These are phyloP conservation scores for Glyptemys insculpta DNA, from an alignment of 2,797 vertebrate species.

Conservation along the genomic window DNA sequence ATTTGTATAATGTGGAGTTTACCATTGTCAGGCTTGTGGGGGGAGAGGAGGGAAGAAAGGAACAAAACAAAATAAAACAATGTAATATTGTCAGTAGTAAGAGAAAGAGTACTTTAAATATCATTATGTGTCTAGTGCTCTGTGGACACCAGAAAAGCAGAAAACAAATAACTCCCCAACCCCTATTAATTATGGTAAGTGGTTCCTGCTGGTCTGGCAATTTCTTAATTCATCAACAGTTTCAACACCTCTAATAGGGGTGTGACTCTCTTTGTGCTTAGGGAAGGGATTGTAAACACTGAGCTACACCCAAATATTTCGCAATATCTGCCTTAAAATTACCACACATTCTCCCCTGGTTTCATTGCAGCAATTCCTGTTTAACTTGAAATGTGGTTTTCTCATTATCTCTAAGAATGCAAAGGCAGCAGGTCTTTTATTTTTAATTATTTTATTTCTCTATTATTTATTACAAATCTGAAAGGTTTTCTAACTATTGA, in stretches of 20 bases:
- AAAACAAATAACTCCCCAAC: neutral
- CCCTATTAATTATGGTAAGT: neutral
- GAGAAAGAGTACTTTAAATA: neutral
- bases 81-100: neutral
- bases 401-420: rapidly evolving
- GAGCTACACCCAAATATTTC: constrained; percentile 31
- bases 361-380: rapidly evolving
- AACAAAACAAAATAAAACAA: neutral
- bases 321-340: neutral
- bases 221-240: neutral
- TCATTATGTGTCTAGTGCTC: neutral
- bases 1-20: neutral
- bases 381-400: neutral
- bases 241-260: neutral
- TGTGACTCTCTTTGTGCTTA: neutral
- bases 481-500: neutral
- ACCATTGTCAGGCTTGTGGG: constrained; percentile 11
- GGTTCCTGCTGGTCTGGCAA: constrained; percentile 9
- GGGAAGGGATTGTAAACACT: neutral
- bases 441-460: neutral
- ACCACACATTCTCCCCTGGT: neutral
- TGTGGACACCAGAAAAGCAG: rapidly evolving
- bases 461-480: neutral
- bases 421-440: neutral
- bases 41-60: rapidly evolving